phyloP scores from a whole-genome alignment of 2,113 vertebrate species.

The Noturus placidus region DNA sequence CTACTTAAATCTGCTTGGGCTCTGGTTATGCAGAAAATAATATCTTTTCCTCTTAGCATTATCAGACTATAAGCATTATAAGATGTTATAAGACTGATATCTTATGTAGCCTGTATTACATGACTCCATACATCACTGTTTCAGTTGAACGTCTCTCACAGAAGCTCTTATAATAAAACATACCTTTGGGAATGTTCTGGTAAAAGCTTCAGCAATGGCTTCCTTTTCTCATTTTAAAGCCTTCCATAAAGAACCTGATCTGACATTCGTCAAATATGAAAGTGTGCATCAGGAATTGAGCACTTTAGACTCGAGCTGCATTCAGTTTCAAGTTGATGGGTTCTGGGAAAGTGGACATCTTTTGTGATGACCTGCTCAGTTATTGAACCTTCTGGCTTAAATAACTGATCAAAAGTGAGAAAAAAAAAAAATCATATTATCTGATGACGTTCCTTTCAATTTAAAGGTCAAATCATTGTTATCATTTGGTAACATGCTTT shows the following conservation, averaged over 20 bases:
- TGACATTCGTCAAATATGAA: conserved; percentile 10
- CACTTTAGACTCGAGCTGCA: conserved; percentile 2
- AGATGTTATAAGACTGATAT: background rate
- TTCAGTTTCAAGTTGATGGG: conserved; percentile 1
- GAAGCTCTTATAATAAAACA: background rate
- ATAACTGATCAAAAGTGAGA: background rate
- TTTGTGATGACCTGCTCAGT: background rate
- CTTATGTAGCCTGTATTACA: background rate
- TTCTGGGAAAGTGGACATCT: conserved; percentile 10
- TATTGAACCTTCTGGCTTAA: background rate
- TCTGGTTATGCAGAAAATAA: background rate
- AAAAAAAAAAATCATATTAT: no score
- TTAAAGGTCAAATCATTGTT: background rate
- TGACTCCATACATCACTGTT: background rate
- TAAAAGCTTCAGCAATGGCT: background rate
- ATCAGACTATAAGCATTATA: background rate
- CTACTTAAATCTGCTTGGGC: background rate
- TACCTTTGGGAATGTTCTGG: background rate
- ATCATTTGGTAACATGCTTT: background rate
- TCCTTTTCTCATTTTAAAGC: background rate
- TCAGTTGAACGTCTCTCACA: background rate
- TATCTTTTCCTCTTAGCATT: background rate
- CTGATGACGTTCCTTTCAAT: background rate
- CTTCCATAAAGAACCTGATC: background rate
- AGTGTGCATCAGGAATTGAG: background rate